These are phyloP conservation scores for Torymus auratus DNA, from an alignment of 2,888 invertebrate genomes.

Conservation along the genomic window DNA sequence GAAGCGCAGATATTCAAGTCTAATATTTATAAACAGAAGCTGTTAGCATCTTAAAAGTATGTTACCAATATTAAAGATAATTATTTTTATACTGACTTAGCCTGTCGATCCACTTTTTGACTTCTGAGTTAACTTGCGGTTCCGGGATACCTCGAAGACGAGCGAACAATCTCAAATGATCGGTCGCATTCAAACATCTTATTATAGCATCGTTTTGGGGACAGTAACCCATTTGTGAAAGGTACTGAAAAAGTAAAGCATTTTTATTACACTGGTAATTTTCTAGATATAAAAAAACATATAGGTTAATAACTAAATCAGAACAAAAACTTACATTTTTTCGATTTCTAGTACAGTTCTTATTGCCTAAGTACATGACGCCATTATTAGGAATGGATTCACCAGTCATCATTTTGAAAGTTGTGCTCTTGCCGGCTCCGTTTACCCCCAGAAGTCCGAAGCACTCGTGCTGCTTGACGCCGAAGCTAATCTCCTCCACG, in stretches of 20 bases:
- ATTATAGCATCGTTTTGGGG: conserved; percentile 92
- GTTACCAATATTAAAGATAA: not conserved
- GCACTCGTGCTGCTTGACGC: conserved; percentile 86
- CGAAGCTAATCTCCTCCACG: conserved; percentile 86
- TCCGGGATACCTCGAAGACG: conserved; percentile 83
- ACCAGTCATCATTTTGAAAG: conserved; percentile 94
- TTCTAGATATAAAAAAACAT: not conserved
- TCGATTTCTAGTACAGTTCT: conserved; percentile 64
- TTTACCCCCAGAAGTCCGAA: conserved; percentile 91
- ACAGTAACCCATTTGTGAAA: conserved; percentile 89
- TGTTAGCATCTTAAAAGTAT: not conserved
- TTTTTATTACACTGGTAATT: not conserved
- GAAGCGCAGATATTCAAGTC: conserved; percentile 72
- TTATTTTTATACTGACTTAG: conserved; percentile 76
- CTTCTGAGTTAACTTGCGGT: conserved; percentile 76
- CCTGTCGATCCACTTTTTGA: conserved; percentile 80
- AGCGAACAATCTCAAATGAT: conserved; percentile 86
- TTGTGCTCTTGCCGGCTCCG: conserved; percentile 92
- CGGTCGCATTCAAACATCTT: conserved; percentile 85
- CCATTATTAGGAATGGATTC: conserved; percentile 79
- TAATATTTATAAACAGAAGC: conserved; percentile 47
- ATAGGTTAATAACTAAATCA: not conserved
- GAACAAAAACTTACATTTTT: conserved; percentile 62
- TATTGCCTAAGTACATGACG: conserved; percentile 67
- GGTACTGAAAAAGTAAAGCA: conserved; percentile 78